phyloP scores from a whole-genome alignment of 2,888 invertebrate species.

The Agonopterix arenella region DNA sequence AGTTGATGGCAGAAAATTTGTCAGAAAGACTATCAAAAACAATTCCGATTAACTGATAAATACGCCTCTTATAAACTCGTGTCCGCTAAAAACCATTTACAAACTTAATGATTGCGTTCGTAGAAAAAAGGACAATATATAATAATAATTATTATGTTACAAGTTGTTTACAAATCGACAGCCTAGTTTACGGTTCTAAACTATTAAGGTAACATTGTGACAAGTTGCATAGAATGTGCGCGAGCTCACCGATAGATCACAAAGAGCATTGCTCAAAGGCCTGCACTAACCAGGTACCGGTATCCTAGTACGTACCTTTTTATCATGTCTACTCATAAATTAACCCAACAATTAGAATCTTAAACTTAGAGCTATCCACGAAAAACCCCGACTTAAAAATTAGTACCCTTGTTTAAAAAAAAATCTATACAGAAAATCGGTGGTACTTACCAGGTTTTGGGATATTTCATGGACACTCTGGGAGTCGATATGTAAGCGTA shows the following conservation, averaged over 20 bases:
- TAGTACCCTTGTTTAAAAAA: neutral
- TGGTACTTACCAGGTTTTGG: constrained; percentile 2
- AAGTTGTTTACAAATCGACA: constrained; percentile 40
- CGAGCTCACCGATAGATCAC: no score
- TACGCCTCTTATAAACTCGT: constrained; percentile 40
- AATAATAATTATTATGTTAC: constrained; percentile 54
- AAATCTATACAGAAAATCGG: neutral
- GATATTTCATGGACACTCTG: neutral
- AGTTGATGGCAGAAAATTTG: neutral
- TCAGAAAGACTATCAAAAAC: constrained; percentile 11
- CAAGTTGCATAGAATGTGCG: constrained; percentile 6
- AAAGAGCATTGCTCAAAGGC: no score
- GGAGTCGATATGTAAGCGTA: constrained; percentile 11
- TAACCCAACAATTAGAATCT: no score
- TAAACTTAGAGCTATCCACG: neutral
- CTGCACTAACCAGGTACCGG: no score
- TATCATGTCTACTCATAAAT: constrained; percentile 1
- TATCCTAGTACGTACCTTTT: neutral
- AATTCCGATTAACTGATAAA: constrained; percentile 13
- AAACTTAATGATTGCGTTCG: constrained; percentile 68
- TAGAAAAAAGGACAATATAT: constrained; percentile 35
- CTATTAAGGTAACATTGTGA: constrained; percentile 8
- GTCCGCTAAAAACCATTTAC: constrained; percentile 54
- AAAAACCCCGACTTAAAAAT: neutral
- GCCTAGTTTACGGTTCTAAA: constrained; percentile 22